phyloP scores from a whole-genome alignment of 2,113 vertebrate genomes.

The Circaetus gallicus region DNA sequence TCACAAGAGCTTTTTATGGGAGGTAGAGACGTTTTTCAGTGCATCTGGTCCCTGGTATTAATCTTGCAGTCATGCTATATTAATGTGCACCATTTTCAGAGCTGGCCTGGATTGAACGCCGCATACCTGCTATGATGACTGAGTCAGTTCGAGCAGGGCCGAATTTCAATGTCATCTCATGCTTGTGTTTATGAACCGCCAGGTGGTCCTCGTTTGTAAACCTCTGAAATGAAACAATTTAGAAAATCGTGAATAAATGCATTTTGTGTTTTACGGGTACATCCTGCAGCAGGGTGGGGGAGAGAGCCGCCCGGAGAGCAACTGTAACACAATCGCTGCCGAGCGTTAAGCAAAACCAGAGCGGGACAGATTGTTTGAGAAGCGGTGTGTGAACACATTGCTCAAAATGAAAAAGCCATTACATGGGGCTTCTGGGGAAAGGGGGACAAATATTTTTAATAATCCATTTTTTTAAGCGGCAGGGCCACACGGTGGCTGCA shows the following conservation, averaged over 20 bases:
- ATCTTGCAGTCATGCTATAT: constrained; percentile 50
- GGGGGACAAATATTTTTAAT: constrained; percentile 54
- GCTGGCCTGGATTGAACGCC: not conserved
- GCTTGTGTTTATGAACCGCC: constrained; percentile 98
- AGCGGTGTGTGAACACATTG: not conserved
- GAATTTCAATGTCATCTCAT: constrained; percentile 98
- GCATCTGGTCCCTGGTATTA: constrained; percentile 69
- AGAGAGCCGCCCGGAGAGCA: not conserved
- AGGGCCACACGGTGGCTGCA: not conserved
- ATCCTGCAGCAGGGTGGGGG: not conserved
- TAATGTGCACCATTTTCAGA: constrained; percentile 25
- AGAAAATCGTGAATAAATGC: not conserved
- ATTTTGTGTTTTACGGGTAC: not conserved
- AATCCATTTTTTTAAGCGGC: not conserved
- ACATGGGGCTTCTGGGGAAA: not conserved
- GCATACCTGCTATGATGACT: constrained; percentile 95
- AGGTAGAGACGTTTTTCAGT: constrained; percentile 31
- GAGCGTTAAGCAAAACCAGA: constrained; percentile 29
- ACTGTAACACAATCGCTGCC: not conserved
- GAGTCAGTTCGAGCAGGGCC: constrained; percentile 94
- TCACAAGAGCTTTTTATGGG: constrained; percentile 63
- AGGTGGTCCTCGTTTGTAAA: constrained; percentile 99
- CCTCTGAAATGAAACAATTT: constrained; percentile 78
- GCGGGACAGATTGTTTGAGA: constrained; percentile 44
- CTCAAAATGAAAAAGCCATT: not conserved